Evolutionary conservation across 2,797 vertebrate genomes (phyloP), one percentile per base, ranked within the genome.

Genomic region (Bradypus variegatus): DNA sequence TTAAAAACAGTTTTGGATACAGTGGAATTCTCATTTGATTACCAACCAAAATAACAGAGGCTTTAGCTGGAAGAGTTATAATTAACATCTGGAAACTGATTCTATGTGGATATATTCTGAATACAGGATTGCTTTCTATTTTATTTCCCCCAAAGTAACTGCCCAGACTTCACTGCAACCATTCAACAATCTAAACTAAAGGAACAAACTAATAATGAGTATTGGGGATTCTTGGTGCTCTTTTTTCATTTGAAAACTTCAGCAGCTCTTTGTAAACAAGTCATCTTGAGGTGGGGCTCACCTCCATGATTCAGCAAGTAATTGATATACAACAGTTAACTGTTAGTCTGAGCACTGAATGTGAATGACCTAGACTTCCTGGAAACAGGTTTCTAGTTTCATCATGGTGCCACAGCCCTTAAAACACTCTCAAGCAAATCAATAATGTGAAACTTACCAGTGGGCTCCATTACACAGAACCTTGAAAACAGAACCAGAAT

Each of bases 311-410:
- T 72, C 87, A 27, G 84, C 67, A 4, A 45, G 83, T 72, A 45
- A 55, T 2, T 6, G 75, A 86, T 6, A 15, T 2, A 5, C 64
- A 2, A 11, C 9, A 53, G 84, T 36, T 31, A 84, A 86, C 41
- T 7, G 36, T 29, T 3, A 0, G 38, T 25, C 75, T 64, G 76
- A 78, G 76, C 23, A 8, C 3, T 27, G 70, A 31, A 38, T 12
- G 11, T 3, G 31, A 75, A 67, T 3, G 77, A 72, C 69, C 58
- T 5, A 76, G 84, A 55, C 93, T 95, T 93, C 87, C 95, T 89
- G 93, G 91, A 94, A 87, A 84, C 91, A 88, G 81, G 91, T 79
- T 62, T 96, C 92, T 50, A 19, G 27, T 92, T 93, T 91, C 92
- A 38, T 60, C 50, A 4, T 1, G 21, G 67, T 78, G 84, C 92